Percentiles rank a stretch among this genome's conserved stretches.
These are phyloP conservation scores for Bettongia penicillata DNA, from an alignment of 2,113 vertebrate species.

Conservation along the genomic window DNA sequence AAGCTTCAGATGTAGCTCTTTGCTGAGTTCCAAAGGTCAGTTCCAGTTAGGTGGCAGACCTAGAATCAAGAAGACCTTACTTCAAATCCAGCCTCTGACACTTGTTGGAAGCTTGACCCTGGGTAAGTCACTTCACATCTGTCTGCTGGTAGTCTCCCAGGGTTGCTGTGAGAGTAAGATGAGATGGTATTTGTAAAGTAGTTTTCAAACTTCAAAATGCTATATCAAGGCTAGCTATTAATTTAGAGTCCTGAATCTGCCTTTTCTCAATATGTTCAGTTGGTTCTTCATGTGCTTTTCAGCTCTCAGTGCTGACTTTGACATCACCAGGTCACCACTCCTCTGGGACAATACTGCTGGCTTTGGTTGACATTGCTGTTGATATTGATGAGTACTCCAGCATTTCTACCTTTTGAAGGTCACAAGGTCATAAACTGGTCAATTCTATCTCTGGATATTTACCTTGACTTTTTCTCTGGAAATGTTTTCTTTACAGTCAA, in stretches of 20 bases:
- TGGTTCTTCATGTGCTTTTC: neutral
- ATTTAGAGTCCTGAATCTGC: neutral
- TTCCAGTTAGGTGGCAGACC: too few relatives aligned
- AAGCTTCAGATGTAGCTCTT: neutral
- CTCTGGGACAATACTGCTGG: neutral
- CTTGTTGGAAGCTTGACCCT: neutral
- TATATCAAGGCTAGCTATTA: neutral
- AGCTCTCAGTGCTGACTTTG: neutral
- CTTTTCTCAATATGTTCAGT: neutral
- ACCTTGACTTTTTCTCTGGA: neutral
- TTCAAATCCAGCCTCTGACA: neutral
- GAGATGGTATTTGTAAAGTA: neutral
- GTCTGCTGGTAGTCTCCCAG: neutral
- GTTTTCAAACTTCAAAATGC: neutral
- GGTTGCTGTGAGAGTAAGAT: neutral
- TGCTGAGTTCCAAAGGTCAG: neutral
- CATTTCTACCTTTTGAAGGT: neutral
- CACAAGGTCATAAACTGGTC: neutral
- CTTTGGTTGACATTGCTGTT: neutral
- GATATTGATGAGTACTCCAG: neutral
- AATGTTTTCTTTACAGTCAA: neutral
- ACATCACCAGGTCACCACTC: neutral
- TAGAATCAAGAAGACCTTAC: neutral
- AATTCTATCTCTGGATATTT: neutral
- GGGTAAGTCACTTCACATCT: neutral